phyloP scores from a whole-genome alignment of 2,797 vertebrate genomes.

The Threskiornis aethiopicus region DNA sequence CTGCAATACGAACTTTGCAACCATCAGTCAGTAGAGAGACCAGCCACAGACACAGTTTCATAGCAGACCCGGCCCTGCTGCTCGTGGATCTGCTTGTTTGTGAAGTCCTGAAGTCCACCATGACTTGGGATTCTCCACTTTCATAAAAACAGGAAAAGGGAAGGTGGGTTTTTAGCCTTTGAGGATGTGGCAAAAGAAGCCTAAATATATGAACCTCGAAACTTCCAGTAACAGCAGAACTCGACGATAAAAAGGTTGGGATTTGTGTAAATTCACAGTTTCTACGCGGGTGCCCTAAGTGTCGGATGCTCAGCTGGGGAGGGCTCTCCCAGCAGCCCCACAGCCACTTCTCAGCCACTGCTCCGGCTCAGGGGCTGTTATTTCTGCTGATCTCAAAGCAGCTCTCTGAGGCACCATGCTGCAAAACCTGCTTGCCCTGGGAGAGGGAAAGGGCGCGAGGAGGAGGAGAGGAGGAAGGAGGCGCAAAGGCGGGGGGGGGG shows the following conservation, averaged over 20 bases:
- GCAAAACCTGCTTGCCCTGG: not conserved
- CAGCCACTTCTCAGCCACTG: not conserved
- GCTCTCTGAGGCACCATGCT: not conserved
- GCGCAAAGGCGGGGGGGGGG: not conserved
- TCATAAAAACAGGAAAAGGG: not conserved
- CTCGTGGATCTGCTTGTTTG: not conserved
- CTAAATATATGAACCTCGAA: not conserved
- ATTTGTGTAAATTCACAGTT: not conserved
- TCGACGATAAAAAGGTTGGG: not conserved
- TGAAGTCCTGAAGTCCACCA: not conserved
- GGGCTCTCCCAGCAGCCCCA: not conserved
- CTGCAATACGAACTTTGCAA: not conserved
- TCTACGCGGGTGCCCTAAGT: fast-evolving
- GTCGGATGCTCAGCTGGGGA: not conserved
- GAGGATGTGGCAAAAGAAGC: not conserved
- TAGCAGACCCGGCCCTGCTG: not conserved
- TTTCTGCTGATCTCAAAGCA: not conserved
- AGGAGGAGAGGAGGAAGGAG: not conserved
- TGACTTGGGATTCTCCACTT: not conserved
- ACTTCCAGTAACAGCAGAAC: not conserved
- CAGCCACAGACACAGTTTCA: not conserved
- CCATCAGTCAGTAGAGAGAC: not conserved
- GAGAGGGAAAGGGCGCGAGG: not conserved
- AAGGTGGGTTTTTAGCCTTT: not conserved
- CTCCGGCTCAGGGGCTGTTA: fast-evolving